A percentile compares a stretch with the other conserved stretches of the same genome.
Conservation (phyloP, 2,888 invertebrate genomes). For the Parnassius glacialis region DNA sequence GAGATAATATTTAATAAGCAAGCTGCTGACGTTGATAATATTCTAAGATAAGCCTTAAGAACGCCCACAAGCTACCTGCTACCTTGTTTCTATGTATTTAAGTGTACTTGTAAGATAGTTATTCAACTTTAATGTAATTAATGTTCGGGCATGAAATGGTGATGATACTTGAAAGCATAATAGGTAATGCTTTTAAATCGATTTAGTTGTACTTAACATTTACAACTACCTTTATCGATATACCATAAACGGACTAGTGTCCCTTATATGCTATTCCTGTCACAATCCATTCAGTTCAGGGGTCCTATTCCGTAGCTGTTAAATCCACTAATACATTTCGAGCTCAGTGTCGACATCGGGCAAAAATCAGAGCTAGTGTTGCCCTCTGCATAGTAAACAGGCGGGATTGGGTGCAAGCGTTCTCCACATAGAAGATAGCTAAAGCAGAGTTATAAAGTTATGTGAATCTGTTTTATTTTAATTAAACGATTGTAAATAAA, state of each 20-base stretch:
- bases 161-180: constrained; percentile 17
- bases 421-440: constrained; percentile 35
- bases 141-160: constrained; percentile 12
- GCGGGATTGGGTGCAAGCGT: constrained; percentile 38
- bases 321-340: constrained; percentile 77
- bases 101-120: constrained; percentile 26
- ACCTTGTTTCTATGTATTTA: constrained; percentile 24
- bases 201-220: constrained; percentile 20
- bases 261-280: constrained; percentile 63
- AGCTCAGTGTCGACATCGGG: constrained; percentile 66
- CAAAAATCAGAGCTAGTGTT: constrained; percentile 71
- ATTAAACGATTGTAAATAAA: no score
- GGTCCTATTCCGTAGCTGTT: constrained; percentile 66
- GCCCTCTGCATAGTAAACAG: constrained; percentile 75
- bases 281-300: constrained; percentile 56
- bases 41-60: constrained; percentile 45
- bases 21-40: constrained; percentile 42
- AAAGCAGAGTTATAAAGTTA: constrained; percentile 11
- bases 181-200: constrained; percentile 22
- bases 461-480: constrained; percentile 1
- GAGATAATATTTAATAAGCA: constrained; percentile 43
- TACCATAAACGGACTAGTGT: constrained; percentile 18
- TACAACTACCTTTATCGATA: constrained; percentile 18
- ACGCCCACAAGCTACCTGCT: constrained; percentile 53
- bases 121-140: constrained; percentile 12